Percentiles rank a stretch among this genome's conserved stretches.
These are phyloP conservation scores for Trisateles emortualis DNA, from an alignment of 2,888 invertebrate genomes.

Conservation along the genomic window DNA sequence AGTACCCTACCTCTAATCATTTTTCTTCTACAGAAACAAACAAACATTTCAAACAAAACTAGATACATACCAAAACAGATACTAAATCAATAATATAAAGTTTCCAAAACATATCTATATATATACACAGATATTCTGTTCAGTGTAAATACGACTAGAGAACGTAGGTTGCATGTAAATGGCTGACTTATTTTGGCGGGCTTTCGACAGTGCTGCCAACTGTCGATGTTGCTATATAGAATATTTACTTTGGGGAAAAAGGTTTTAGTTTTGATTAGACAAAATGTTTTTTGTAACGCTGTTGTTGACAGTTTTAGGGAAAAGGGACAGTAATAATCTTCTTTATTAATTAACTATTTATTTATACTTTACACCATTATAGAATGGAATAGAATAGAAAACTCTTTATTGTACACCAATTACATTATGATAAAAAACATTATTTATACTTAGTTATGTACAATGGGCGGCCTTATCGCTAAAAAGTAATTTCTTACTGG, in stretches of 20 bases:
- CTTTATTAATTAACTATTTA: too few species aligned
- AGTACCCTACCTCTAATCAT: background rate
- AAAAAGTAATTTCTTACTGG: too few species aligned
- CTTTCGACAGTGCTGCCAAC: conserved; percentile 41
- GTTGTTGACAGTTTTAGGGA: too few species aligned
- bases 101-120: conserved; percentile 57
- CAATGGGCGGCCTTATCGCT: too few species aligned
- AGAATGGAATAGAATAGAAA: too few species aligned
- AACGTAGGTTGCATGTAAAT: conserved; percentile 76
- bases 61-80: conserved; percentile 31
- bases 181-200: conserved; percentile 68
- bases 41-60: background rate
- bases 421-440: too few species aligned
- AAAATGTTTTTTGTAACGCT: too few species aligned
- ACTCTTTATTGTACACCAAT: too few species aligned
- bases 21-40: background rate
- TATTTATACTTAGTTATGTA: too few species aligned
- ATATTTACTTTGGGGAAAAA: conserved; percentile 6
- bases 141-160: conserved; percentile 68
- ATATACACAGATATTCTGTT: too few species aligned
- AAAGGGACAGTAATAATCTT: too few species aligned
- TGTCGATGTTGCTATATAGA: conserved; percentile 34
- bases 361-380: too few species aligned
- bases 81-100: conserved; percentile 58
- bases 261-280: conserved; percentile 4